Conservation (phyloP, 2,888 invertebrate genomes). For the Electrophaes corylata region DNA sequence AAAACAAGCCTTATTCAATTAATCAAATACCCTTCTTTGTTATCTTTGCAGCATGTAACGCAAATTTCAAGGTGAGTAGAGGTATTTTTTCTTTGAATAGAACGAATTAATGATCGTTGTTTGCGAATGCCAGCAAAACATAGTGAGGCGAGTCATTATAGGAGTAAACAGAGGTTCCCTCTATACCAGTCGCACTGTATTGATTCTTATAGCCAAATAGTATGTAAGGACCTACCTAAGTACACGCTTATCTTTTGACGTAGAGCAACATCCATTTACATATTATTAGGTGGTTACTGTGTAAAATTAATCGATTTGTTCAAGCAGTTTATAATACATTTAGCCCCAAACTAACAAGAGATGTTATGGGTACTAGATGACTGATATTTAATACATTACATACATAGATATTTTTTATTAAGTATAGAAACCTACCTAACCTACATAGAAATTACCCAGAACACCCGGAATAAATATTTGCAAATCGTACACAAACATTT, state of each 20-base stretch:
- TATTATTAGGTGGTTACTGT: not conserved
- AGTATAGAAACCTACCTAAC: too few relatives aligned
- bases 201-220: not conserved
- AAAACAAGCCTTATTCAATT: constrained; percentile 32
- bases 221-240: too few relatives aligned
- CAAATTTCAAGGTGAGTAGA: constrained; percentile 38
- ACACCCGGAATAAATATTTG: too few relatives aligned
- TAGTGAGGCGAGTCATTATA: constrained; percentile 34
- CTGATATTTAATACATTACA: too few relatives aligned
- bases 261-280: constrained; percentile 11
- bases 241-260: not conserved
- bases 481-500: too few relatives aligned
- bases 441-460: too few relatives aligned
- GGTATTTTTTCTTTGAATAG: constrained; percentile 32
- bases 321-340: too few relatives aligned
- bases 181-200: constrained; percentile 19
- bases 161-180: constrained; percentile 18
- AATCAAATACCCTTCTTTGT: constrained; percentile 37
- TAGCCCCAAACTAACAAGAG: too few relatives aligned
- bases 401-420: too few relatives aligned
- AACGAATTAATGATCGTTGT: constrained; percentile 37
- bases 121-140: constrained; percentile 30
- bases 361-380: too few relatives aligned
- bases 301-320: not conserved
- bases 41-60: constrained; percentile 24